phyloP scores from a whole-genome alignment of 2,888 invertebrate genomes.

The Margaritifera margaritifera region DNA sequence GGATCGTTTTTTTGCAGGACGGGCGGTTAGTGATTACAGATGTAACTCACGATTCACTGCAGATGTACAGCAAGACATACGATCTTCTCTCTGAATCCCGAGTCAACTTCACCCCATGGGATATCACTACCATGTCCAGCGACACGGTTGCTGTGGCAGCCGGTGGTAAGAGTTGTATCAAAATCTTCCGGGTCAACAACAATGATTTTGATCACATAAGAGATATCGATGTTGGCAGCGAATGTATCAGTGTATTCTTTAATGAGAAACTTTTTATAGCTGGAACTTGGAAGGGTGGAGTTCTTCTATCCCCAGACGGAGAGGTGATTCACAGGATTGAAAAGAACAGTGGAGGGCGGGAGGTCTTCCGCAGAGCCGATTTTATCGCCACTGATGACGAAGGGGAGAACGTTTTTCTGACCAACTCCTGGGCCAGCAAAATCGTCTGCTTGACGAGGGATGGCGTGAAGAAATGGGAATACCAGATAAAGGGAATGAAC shows the following conservation, averaged over 20 bases:
- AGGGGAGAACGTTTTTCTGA: constrained; percentile 8
- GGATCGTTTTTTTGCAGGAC: constrained; percentile 12
- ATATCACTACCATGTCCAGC: constrained; percentile 1
- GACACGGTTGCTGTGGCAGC: constrained; percentile 12
- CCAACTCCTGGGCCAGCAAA: constrained; percentile 20
- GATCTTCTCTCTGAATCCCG: constrained; percentile 6
- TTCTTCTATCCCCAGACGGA: constrained; percentile 11
- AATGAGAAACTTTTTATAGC: constrained; percentile 5
- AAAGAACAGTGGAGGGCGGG: constrained; percentile 4
- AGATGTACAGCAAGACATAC: constrained; percentile 8
- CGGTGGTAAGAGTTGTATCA: constrained; percentile 10
- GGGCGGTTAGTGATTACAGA: constrained; percentile 20
- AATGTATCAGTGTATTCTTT: constrained; percentile 15
- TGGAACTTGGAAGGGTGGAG: constrained; percentile 14
- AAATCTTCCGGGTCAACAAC: constrained; percentile 7
- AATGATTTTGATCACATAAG: constrained; percentile 4
- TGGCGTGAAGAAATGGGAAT: constrained; percentile 14
- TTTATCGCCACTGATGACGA: constrained; percentile 11
- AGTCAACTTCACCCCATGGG: constrained; percentile 23
- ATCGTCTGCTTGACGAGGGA: constrained; percentile 12
- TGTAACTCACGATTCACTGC: constrained; percentile 25
- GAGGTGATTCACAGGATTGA: constrained; percentile 7
- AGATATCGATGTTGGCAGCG: constrained; percentile 8
- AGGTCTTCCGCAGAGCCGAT: constrained; percentile 12
- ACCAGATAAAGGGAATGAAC: constrained; percentile 3